These are phyloP conservation scores for Petaurus breviceps DNA, from an alignment of 2,113 vertebrate species.

Conservation along the genomic window DNA sequence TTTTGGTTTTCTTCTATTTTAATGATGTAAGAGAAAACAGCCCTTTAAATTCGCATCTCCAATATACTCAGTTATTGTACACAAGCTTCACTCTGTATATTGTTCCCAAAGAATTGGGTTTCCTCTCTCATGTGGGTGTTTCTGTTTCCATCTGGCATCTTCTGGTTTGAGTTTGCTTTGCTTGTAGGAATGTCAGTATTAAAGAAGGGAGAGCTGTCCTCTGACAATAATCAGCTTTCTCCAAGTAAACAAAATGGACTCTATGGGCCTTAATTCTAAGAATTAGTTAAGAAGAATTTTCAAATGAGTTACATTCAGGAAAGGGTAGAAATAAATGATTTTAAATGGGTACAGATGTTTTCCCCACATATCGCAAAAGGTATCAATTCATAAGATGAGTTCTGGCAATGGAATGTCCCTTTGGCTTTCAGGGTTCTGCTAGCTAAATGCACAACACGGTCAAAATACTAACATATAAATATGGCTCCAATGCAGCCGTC, in stretches of 20 bases:
- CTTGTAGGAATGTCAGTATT: constrained; percentile 25
- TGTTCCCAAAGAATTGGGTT: neutral
- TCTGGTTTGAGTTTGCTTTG: constrained; percentile 58
- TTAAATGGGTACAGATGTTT: constrained; percentile 49
- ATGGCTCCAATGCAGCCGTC: neutral
- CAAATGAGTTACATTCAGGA: neutral
- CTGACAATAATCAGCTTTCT: constrained; percentile 29
- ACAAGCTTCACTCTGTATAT: constrained; percentile 1
- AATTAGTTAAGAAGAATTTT: constrained; percentile 18
- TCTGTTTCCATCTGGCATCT: constrained; percentile 39
- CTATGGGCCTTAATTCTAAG: constrained; percentile 30
- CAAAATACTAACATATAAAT: constrained; percentile 36
- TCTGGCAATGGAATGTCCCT: constrained; percentile 53
- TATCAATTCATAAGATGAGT: constrained; percentile 41
- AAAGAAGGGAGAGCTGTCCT: constrained; percentile 35
- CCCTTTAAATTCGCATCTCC: neutral
- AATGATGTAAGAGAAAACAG: neutral
- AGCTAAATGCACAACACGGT: neutral
- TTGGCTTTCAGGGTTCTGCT: constrained; percentile 16
- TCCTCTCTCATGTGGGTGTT: neutral
- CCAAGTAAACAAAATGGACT: constrained; percentile 44
- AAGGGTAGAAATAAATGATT: constrained; percentile 19
- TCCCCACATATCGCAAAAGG: constrained; percentile 6
- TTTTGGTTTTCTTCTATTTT: neutral
- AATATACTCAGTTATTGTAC: neutral